A percentile compares a stretch with the other conserved stretches of the same genome.
These are phyloP conservation scores for Pristionchus pacificus DNA, from an alignment of 1,140 invertebrate species.

Conservation along the genomic window DNA sequence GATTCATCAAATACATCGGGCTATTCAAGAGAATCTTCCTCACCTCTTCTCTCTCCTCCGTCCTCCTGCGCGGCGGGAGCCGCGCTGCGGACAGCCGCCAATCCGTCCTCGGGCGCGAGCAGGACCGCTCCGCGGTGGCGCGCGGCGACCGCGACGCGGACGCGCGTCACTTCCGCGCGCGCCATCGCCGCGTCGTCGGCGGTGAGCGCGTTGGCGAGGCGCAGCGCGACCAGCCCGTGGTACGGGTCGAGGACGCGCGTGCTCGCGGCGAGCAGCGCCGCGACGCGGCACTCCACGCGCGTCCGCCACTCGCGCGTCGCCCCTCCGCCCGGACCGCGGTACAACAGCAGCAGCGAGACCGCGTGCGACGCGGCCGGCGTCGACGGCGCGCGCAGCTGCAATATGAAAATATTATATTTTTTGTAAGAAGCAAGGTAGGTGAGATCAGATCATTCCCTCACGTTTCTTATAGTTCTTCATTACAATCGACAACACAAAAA, in stretches of 20 bases:
- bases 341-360: constrained; percentile 15
- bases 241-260: constrained; percentile 8
- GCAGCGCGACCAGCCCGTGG: constrained; percentile 10
- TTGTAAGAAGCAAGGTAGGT: background rate
- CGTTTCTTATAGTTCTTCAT: too few relatives aligned
- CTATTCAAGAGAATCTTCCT: too few relatives aligned
- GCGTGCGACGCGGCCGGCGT: background rate
- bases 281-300: constrained; percentile 2
- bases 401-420: constrained; percentile 17
- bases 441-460: background rate
- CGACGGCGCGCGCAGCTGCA: constrained; percentile 14
- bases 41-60: constrained; percentile 9
- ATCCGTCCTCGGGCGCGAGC: background rate
- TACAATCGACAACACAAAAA: too few relatives aligned
- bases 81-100: background rate
- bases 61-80: too few relatives aligned
- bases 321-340: constrained; percentile 12
- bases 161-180: constrained; percentile 17
- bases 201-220: constrained; percentile 8
- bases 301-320: constrained; percentile 17
- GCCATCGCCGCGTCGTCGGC: constrained; percentile 8
- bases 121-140: background rate
- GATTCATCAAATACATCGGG: too few relatives aligned
- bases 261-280: background rate
- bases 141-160: background rate